These are phyloP conservation scores for Caiman crocodilus DNA, from an alignment of 2,797 vertebrate species.

Conservation along the genomic window DNA sequence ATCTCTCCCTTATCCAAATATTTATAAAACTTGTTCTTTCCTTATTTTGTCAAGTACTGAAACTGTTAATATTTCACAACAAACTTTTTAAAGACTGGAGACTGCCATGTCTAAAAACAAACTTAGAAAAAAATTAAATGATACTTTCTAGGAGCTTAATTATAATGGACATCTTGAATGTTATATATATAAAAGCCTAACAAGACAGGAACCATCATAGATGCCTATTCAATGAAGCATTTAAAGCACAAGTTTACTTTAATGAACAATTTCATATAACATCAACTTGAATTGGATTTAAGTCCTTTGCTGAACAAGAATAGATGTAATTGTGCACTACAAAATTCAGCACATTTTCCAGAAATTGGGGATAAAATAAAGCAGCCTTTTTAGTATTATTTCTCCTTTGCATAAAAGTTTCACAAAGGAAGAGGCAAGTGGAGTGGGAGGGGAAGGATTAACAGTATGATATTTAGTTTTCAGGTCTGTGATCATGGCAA, in stretches of 20 bases:
- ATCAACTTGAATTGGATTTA: not conserved
- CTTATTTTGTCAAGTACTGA: not conserved
- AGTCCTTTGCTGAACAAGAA: not conserved
- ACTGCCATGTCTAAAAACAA: not conserved
- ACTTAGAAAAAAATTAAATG: no score
- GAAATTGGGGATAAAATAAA: not conserved
- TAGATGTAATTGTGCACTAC: rapidly evolving
- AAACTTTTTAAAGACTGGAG: not conserved
- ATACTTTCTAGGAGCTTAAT: no score
- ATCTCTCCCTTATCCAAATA: no score
- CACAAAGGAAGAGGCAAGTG: not conserved
- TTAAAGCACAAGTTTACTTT: not conserved
- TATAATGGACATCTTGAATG: no score
- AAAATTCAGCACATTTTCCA: not conserved
- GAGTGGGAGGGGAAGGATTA: not conserved
- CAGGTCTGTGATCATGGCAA: not conserved
- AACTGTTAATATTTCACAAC: not conserved
- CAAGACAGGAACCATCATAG: not conserved
- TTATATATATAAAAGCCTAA: not conserved
- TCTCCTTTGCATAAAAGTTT: not conserved
- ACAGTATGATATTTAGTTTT: not conserved
- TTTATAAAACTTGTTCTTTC: no score
- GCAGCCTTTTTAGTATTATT: not conserved
- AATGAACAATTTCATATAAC: not conserved
- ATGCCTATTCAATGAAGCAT: not conserved